Evolutionary conservation across 1,140 invertebrate species (phyloP), one percentile per base, ranked within the genome.

Genomic region (Cataglyphis hispanica): DNA sequence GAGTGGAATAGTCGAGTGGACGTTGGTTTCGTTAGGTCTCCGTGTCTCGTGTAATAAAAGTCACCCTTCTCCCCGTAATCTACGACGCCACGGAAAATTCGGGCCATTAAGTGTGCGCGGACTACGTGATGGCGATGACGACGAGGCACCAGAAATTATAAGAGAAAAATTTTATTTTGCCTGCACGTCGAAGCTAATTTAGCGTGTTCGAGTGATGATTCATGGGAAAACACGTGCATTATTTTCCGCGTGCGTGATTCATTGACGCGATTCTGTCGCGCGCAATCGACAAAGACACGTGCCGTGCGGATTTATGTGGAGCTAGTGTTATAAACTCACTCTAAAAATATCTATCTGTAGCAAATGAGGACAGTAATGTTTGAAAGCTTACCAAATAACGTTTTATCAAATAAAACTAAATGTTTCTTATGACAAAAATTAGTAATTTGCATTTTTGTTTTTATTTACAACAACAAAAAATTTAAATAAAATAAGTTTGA

Each of bases 1-100:
- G 85, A 85, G 77, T 5, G 58, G 85, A 86, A 86, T 86, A 85
- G 58, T 43, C 70, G 58, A 86, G 67, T 70, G 60, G 83, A 53
- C 60, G 83, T 19, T 53, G 34, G 72, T 84, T 77, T 84, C 60
- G 83, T 84, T 84, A 84, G 40, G 60, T 66, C 72, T 66, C 72
- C 27, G n/a, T 78, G 53, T 74, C 67, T 83, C 37, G 78, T 80
- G 63, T 74, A 83, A 83, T 83, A 83, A 83, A 83, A 83, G 78
- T 83, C 67, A n/a, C 53, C 67, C 53, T 46, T 40, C 50, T 74
- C 22, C 46, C 53, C 67, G 56, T 83, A 74, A 83, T 83, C 78
- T 83, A 83, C 78, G 67, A 83, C 43, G 53, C 27, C 40, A 61
- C 78, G 78, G 67, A 60, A 83, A 83, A 83, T 83, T 83, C 67